phyloP scores from a whole-genome alignment of 2,113 vertebrate species.

The Emberiza fucata region DNA sequence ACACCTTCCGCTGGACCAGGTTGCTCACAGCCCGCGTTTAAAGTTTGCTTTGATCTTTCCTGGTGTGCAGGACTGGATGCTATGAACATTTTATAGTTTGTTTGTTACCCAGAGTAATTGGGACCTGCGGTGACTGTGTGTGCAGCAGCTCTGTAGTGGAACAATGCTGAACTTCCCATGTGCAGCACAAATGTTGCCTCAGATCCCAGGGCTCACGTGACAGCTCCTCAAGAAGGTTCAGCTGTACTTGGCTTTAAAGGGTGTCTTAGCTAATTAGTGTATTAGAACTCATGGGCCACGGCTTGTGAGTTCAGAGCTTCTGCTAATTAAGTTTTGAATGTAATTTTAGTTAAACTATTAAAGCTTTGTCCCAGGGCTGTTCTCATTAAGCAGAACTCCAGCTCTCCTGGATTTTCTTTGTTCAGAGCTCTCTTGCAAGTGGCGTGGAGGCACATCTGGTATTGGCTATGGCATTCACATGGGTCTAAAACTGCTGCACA shows the following conservation, averaged over 20 bases:
- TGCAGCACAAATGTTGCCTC: slow-evolving; percentile 44
- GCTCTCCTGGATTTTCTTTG: slow-evolving; percentile 52
- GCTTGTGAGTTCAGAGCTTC: slow-evolving; percentile 69
- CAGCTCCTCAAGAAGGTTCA: slow-evolving; percentile 46
- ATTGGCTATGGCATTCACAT: slow-evolving; percentile 27
- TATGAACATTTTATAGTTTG: not conserved
- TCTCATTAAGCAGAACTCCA: slow-evolving; percentile 50
- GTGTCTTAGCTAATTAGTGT: slow-evolving; percentile 71
- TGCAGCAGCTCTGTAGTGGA: not conserved
- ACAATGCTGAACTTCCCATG: not conserved
- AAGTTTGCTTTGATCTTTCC: not conserved
- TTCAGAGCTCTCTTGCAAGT: slow-evolving; percentile 36
- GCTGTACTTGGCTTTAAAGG: slow-evolving; percentile 48
- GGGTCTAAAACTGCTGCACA: slow-evolving; percentile 34
- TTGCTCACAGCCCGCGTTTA: not conserved
- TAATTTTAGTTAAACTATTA: slow-evolving; percentile 75
- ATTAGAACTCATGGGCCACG: slow-evolving; percentile 58
- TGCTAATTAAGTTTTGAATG: slow-evolving; percentile 75
- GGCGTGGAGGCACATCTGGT: slow-evolving; percentile 42
- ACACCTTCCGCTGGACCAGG: not conserved
- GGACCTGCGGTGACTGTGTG: not conserved
- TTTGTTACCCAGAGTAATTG: not conserved
- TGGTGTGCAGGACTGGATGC: not conserved
- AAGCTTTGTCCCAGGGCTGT: slow-evolving; percentile 66
- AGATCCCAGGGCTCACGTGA: not conserved